Percentiles rank a stretch among this genome's conserved stretches.
phyloP scores from a whole-genome alignment of 2,797 vertebrate genomes.

The Pteropus rufus region DNA sequence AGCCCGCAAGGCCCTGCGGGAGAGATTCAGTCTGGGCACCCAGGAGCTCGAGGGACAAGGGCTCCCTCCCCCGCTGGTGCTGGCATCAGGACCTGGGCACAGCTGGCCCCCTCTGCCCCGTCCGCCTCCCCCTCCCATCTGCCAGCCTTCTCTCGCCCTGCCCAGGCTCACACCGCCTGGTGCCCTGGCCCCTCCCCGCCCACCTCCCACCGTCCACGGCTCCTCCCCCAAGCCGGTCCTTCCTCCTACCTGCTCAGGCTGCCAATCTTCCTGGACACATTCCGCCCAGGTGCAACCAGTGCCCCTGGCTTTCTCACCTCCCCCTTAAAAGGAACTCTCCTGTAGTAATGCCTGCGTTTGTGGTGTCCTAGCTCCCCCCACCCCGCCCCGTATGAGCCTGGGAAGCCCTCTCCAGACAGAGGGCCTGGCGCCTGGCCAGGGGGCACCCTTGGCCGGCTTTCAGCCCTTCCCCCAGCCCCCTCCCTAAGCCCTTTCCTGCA shows the following conservation, averaged over 20 bases:
- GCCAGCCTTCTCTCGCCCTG: background rate
- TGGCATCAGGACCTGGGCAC: background rate
- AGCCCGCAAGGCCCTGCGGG: background rate
- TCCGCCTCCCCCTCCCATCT: background rate
- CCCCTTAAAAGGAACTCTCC: background rate
- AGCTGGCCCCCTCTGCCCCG: background rate
- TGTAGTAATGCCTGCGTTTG: rapidly evolving
- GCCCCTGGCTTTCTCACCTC: background rate
- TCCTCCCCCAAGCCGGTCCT: background rate
- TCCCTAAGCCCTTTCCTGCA: background rate
- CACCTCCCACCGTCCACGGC: background rate
- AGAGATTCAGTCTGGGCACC: rapidly evolving
- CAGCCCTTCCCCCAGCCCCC: too few species aligned
- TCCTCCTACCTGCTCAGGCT: background rate
- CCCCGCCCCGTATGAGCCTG: rapidly evolving
- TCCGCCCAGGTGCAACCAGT: too few species aligned
- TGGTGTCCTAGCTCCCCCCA: too few species aligned
- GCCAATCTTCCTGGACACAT: background rate
- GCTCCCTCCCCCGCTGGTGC: rapidly evolving
- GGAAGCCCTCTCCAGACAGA: background rate
- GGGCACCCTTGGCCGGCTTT: too few species aligned
- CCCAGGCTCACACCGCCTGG: background rate
- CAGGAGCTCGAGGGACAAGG: background rate
- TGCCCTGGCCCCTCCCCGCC: background rate
- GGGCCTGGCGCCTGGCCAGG: background rate